Conservation (phyloP, 2,113 vertebrate genomes). For the Entomyzon cyanotis region DNA sequence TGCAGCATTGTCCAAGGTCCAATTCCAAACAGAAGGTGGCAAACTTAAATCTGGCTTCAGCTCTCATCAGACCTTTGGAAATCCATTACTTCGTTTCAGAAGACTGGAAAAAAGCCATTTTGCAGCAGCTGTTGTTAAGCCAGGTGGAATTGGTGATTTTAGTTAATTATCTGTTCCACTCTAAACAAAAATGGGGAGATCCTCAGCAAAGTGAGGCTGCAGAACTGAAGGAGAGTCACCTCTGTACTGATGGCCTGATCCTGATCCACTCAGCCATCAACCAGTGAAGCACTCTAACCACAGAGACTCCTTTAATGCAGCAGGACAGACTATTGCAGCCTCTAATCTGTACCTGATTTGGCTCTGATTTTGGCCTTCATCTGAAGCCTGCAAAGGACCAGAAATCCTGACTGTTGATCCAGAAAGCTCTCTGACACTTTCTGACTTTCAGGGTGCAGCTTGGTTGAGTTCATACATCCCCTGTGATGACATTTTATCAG, state of each 20-base stretch:
- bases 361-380: background rate
- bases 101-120: background rate
- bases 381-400: background rate
- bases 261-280: background rate
- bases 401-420: background rate
- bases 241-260: background rate
- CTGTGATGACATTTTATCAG: background rate
- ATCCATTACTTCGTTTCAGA: background rate
- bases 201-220: background rate
- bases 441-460: background rate
- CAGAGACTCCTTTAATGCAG: background rate
- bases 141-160: background rate
- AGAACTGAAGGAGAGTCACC: background rate
- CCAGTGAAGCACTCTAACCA: background rate
- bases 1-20: background rate
- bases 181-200: background rate
- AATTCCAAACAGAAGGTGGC: background rate
- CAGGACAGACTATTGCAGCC: background rate
- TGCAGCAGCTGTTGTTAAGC: background rate
- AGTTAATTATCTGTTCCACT: background rate
- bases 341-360: background rate
- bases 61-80: background rate
- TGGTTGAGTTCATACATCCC: background rate
- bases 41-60: background rate
- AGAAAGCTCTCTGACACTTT: background rate